A percentile compares a stretch with the other conserved stretches of the same genome.
Evolutionary conservation across 2,113 vertebrate genomes (phyloP).

Genomic region (Opisthocomus hoazin): DNA sequence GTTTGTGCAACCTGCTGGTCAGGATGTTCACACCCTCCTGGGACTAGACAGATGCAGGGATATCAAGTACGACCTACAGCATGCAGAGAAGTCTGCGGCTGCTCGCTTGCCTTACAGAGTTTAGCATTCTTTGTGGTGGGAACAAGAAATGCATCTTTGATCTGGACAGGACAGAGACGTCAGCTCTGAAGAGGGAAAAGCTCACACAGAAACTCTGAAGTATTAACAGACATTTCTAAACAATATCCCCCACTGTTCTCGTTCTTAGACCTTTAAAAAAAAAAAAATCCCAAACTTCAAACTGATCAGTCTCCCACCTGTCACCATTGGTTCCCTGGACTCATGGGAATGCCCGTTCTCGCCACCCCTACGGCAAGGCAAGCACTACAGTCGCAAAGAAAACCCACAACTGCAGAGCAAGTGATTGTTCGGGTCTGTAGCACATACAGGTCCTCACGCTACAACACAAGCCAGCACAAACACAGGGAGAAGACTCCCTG

Average conservation of each 20-base stretch:
- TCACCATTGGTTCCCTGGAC: accelerated
- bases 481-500: neutral
- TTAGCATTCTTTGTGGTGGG: neutral
- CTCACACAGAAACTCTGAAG: neutral
- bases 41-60: neutral
- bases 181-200: neutral
- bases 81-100: neutral
- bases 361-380: neutral
- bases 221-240: neutral
- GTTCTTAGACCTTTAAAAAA: neutral
- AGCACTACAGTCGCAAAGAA: neutral
- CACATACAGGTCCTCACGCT: neutral
- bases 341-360: neutral
- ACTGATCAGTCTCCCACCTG: neutral
- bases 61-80: neutral
- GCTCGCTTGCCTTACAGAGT: neutral
- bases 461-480: neutral
- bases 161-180: neutral
- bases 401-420: neutral
- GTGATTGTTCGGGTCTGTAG: neutral
- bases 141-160: neutral
- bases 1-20: neutral
- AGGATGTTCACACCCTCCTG: neutral
- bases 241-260: neutral
- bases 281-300: neutral